Percentiles rank a stretch among this genome's conserved stretches.
These are phyloP conservation scores for Corvus cornix DNA, from an alignment of 2,113 vertebrate species.

Conservation along the genomic window DNA sequence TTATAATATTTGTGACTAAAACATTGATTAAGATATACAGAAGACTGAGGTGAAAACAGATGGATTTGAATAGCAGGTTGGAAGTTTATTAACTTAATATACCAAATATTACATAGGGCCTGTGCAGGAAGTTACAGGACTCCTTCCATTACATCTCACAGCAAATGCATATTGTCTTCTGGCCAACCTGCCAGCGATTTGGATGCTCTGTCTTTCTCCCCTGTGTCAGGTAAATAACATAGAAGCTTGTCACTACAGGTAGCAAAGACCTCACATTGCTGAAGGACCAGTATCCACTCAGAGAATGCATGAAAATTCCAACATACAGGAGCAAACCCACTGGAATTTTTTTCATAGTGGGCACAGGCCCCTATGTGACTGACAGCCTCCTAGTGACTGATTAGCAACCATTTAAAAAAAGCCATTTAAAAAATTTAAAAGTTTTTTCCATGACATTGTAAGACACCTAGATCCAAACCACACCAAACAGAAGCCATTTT, in stretches of 20 bases:
- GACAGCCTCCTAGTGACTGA: not conserved
- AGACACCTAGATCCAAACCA: not conserved
- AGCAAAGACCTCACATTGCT: not conserved
- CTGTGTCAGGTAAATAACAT: not conserved
- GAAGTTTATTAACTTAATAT: not conserved
- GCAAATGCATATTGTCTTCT: not conserved
- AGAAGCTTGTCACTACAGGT: not conserved
- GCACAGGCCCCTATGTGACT: too few relatives aligned
- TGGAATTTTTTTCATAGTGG: not conserved
- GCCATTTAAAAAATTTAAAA: not conserved
- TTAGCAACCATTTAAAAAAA: not conserved
- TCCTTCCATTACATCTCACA: not conserved
- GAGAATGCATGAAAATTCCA: not conserved
- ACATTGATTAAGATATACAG: not conserved
- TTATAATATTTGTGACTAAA: not conserved
- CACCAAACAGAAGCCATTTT: not conserved
- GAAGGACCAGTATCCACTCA: not conserved
- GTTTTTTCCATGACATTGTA: not conserved
- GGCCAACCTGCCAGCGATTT: not conserved
- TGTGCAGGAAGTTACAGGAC: not conserved
- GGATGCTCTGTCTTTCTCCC: not conserved
- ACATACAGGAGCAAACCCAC: not conserved
- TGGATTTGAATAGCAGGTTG: not conserved
- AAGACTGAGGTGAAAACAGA: not conserved
- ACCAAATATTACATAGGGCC: not conserved